Evolutionary conservation across 1,140 invertebrate species (phyloP).

Genomic region (Sinella curviseta): DNA sequence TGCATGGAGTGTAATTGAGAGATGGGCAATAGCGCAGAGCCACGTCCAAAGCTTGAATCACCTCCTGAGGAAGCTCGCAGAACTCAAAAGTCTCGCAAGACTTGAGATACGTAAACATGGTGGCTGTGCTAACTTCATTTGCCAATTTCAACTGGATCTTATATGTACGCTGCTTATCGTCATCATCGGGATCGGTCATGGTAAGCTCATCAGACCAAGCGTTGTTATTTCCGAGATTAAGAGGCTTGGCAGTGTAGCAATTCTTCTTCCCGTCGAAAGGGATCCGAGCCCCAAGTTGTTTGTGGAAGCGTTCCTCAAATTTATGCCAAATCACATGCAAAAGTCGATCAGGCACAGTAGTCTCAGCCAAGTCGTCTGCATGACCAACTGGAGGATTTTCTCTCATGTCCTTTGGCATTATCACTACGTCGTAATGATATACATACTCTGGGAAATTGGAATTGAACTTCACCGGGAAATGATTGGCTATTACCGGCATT

Average conservation of each 20-base stretch:
- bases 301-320: neutral
- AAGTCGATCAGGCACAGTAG: neutral
- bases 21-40: neutral
- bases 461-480: neutral
- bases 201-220: neutral
- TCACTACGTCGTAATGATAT: neutral
- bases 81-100: neutral
- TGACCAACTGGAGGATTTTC: neutral
- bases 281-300: neutral
- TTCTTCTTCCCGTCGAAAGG: conserved; percentile 4
- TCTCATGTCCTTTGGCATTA: neutral
- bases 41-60: neutral
- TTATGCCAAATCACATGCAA: neutral
- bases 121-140: neutral
- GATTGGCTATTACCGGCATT: neutral
- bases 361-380: neutral
- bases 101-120: neutral
- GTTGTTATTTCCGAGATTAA: neutral
- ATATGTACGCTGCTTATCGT: neutral
- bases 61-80: neutral
- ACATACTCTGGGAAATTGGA: neutral
- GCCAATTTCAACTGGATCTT: neutral
- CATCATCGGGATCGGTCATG: neutral
- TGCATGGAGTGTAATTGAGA: neutral
- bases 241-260: neutral